phyloP scores from a whole-genome alignment of 2,113 vertebrate genomes.

The Steatornis caripensis region DNA sequence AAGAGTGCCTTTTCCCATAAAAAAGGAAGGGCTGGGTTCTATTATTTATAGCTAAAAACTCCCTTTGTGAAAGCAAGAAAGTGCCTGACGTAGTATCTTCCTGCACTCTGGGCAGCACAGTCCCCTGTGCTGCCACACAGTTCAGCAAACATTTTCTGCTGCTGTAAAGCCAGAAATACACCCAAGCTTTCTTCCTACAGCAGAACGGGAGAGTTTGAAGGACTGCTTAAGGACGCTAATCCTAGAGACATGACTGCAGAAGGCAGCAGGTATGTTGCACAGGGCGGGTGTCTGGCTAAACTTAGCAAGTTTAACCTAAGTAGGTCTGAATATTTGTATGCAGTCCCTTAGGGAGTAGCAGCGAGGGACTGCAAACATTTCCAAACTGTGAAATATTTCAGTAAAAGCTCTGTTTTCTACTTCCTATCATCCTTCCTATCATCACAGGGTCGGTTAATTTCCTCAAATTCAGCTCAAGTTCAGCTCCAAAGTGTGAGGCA shows the following conservation, averaged over 20 bases:
- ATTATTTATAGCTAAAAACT: not conserved
- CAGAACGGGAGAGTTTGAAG: fast-evolving
- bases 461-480: not conserved
- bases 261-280: not conserved
- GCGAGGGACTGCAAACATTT: not conserved
- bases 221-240: fast-evolving
- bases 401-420: not conserved
- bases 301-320: not conserved
- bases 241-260: not conserved
- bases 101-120: not conserved
- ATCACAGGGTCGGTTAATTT: not conserved
- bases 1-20: not conserved
- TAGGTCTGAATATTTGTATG: not conserved
- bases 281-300: not conserved
- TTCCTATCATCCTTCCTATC: not conserved
- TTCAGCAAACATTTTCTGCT: not conserved
- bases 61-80: not conserved
- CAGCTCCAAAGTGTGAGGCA: not conserved
- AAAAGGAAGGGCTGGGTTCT: not conserved
- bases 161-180: not conserved
- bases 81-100: not conserved
- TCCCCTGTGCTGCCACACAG: not conserved
- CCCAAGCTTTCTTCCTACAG: fast-evolving
- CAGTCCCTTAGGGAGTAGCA: not conserved
- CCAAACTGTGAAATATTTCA: not conserved